Base-by-base conservation (phyloP, 2,113 vertebrate species). In the Polypterus senegalus region DNA sequence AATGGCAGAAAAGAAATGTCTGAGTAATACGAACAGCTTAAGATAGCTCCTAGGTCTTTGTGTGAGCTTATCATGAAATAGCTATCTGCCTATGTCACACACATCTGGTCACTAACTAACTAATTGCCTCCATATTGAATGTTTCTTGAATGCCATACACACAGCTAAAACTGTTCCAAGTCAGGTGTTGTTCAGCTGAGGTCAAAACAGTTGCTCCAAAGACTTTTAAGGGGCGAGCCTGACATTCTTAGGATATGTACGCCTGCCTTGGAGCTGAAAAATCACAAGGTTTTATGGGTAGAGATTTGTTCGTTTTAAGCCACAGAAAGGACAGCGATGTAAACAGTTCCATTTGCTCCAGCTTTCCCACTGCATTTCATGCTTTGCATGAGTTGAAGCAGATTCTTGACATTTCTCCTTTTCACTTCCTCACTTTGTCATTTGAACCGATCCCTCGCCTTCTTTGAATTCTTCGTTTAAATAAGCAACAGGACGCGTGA, bases 71-170 rank as follows among this genome's bases (percentile, higher is more conserved):
- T 75, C 69, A 58, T 55, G 44, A 62, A 72, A 71, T 75, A 65
- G 49, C 66, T 67, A 71, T 75, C 63, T 53, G 56, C 55, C 67
- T 69, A 70, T 67, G 73, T 71, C 65, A 71, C 62, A 54, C 11
- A 65, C 73, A 75, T 75, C 70, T 75, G 70, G 57, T 60, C 69
- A 54, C 49, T 63, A 64, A 72, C 67, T 63, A 72, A 61, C 65
- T 63, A 71, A 75, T 69, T 70, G 61, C 65, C 65, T 74, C 61
- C 73, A 70, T 52, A 62, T 70, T 72, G 65, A 56, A 63, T 10
- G n/a, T 63, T 10, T 66, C 58, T 64, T 55, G 49, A 63, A 63
- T 67, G 64, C 62, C 55, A 64, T 6, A 58, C 49, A 57, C 69
- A 66, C 61, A 56, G 62, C 49, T 63, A 63, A 57, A 59, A 62